phyloP scores from a whole-genome alignment of 2,113 vertebrate species.

The Aphyosemion australe region DNA sequence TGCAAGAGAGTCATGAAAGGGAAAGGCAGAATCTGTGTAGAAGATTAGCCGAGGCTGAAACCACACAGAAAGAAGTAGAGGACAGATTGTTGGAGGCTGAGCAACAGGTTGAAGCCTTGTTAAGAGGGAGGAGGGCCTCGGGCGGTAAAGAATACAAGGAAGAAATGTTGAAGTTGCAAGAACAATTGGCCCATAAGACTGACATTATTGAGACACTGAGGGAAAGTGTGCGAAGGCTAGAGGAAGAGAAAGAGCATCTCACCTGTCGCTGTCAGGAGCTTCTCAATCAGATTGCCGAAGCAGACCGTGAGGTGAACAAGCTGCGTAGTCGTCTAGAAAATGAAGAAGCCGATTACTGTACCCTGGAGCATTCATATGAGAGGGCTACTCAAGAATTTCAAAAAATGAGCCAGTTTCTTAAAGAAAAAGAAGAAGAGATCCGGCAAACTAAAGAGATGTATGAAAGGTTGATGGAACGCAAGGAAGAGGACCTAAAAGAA shows the following conservation, averaged over 20 bases:
- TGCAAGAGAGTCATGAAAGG: slow-evolving; percentile 87
- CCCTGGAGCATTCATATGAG: slow-evolving; percentile 84
- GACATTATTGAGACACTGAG: slow-evolving; percentile 83
- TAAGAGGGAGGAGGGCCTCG: slow-evolving; percentile 82
- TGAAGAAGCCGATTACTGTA: slow-evolving; percentile 85
- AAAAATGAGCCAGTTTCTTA: slow-evolving; percentile 82
- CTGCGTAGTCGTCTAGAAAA: slow-evolving; percentile 82
- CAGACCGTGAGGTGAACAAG: slow-evolving; percentile 84
- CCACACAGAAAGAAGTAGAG: slow-evolving; percentile 81
- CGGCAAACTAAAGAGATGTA: slow-evolving; percentile 86
- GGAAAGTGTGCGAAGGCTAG: slow-evolving; percentile 83
- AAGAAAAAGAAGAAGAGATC: slow-evolving; percentile 90
- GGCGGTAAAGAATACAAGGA: slow-evolving; percentile 80
- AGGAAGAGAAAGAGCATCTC: slow-evolving; percentile 85
- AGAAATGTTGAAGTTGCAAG: slow-evolving; percentile 85
- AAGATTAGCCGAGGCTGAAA: slow-evolving; percentile 86
- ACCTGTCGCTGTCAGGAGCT: slow-evolving; percentile 90
- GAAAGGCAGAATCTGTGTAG: slow-evolving; percentile 85
- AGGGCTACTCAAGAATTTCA: slow-evolving; percentile 86
- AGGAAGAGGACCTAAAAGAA: slow-evolving; percentile 88
- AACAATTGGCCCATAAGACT: slow-evolving; percentile 82
- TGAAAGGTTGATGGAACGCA: slow-evolving; percentile 83
- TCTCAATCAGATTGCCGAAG: slow-evolving; percentile 84
- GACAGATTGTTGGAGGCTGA: slow-evolving; percentile 83
- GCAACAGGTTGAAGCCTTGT: slow-evolving; percentile 86